Evolutionary conservation across 2,888 invertebrate genomes (phyloP), one percentile per base, ranked within the genome.

Genomic region (Cheilosia vernalis): DNA sequence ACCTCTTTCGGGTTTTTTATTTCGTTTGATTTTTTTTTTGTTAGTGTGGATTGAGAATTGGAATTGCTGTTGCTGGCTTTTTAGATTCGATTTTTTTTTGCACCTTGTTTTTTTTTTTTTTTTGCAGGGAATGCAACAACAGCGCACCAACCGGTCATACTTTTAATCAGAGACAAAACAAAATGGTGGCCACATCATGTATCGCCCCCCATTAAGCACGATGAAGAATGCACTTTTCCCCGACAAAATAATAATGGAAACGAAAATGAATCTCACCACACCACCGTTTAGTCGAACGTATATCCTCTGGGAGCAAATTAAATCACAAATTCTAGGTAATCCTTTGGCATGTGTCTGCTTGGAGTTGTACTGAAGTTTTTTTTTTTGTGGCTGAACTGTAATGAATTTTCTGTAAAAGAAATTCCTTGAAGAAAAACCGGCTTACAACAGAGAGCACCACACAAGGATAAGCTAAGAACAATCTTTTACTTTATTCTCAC

Each of bases 131-230:
- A 79, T 87, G 88, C 88, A 88, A 87, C 76, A 84, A 87, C 88
- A 90, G 80, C 84, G 76, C 87, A 85, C 80, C 80, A 85, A 85
- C 80, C 76, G 80, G 84, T 85, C 80, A 67, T 64, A 64, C 47
- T 80, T 72, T 80, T 74, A 85, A 84, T 80, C 61, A 81, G 60
- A 67, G 51, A 30, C 53, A 89, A 90, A 90, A 89, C 90, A 90
- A 90, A 90, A 90, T 90, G 90, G 90, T 90, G 90, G 90, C 88
- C 87, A 74, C 63, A 72, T 69, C 47, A 47, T 70, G 61, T 87
- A 87, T 73, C 47, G 58, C 53, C 49, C 66, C 66, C 53, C 64
- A 60, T 64, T 66, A 53, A 55, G 60, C 77, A 64, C 42, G 49
- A 27, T 17, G 58, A n/a, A n/a, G n/a, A 66, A 55, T 73, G 80